A percentile compares a stretch with the other conserved stretches of the same genome.
These are phyloP conservation scores for Hipparchia semele DNA, from an alignment of 2,888 invertebrate species.

Conservation along the genomic window DNA sequence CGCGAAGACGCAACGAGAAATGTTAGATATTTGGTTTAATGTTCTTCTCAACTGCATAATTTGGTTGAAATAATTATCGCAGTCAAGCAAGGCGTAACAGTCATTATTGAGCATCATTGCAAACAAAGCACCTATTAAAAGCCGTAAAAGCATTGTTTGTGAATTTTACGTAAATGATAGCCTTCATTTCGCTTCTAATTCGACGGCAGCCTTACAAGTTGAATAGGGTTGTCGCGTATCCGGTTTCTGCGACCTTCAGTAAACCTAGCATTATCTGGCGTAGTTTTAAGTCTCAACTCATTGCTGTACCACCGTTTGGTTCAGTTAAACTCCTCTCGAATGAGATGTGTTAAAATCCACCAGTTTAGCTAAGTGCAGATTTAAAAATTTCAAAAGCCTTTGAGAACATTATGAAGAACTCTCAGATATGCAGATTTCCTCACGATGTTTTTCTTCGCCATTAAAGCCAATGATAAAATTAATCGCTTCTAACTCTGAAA, in stretches of 20 bases:
- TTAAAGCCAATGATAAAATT: no score
- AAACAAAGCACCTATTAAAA: constrained; percentile 22
- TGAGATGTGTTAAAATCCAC: no score
- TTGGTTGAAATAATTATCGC: not conserved
- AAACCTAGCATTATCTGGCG: not conserved
- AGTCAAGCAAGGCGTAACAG: not conserved
- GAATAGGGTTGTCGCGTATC: constrained; percentile 13
- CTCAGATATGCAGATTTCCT: no score
- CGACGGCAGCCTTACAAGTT: constrained; percentile 19
- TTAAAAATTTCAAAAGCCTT: no score
- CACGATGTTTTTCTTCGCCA: no score
- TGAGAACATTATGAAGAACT: no score
- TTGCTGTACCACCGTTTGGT: no score
- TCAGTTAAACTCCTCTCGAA: no score
- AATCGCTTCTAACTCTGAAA: no score
- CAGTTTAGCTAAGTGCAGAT: no score
- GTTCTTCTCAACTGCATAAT: not conserved
- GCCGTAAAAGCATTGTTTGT: constrained; percentile 7
- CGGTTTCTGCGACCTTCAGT: constrained; percentile 7
- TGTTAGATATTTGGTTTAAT: not conserved
- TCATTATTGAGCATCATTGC: constrained; percentile 30
- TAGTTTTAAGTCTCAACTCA: not conserved
- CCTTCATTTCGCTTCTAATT: constrained; percentile 25
- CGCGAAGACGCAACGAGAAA: not conserved
- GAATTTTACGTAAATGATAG: constrained; percentile 25